phyloP scores from a whole-genome alignment of 2,797 vertebrate species.

The Craterocephalus amniculus region DNA sequence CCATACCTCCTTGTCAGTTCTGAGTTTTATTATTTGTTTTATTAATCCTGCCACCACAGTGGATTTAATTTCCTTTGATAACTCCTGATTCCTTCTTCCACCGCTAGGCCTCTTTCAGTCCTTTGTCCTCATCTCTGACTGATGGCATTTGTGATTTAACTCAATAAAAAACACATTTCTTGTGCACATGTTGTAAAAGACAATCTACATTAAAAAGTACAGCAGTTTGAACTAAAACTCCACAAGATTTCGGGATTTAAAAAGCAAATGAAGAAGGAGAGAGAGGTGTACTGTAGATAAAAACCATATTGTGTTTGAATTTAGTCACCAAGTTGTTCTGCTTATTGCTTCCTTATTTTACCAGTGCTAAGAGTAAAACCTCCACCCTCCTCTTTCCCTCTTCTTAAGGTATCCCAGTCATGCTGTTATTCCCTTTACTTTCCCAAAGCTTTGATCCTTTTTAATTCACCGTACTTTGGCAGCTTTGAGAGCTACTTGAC shows the following conservation, averaged over 20 bases:
- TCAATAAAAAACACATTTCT: no score
- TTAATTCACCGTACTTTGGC: slow-evolving; percentile 24
- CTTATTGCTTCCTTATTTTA: slow-evolving; percentile 3
- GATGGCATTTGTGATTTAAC: no score
- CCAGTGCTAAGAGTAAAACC: not conserved
- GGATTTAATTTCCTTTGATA: no score
- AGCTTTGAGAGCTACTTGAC: slow-evolving; percentile 49
- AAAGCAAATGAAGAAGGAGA: not conserved
- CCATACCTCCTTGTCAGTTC: no score
- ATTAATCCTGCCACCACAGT: no score
- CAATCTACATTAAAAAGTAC: not conserved
- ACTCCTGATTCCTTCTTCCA: no score
- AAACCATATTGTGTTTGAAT: not conserved
- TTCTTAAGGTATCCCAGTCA: slow-evolving; percentile 31
- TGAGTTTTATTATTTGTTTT: no score
- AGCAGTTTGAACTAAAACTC: not conserved
- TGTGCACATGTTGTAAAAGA: not conserved
- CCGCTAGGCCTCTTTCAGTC: no score
- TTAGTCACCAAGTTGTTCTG: not conserved
- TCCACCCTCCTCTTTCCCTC: not conserved
- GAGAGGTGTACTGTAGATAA: not conserved
- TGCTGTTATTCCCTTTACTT: slow-evolving; percentile 15
- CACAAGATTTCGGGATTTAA: not conserved
- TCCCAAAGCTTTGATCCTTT: slow-evolving; percentile 33
- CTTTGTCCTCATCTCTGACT: no score